Percentiles rank a stretch among this genome's conserved stretches.
These are phyloP conservation scores for Heterocephalus glaber DNA, from an alignment of 2,113 vertebrate genomes.

Conservation along the genomic window DNA sequence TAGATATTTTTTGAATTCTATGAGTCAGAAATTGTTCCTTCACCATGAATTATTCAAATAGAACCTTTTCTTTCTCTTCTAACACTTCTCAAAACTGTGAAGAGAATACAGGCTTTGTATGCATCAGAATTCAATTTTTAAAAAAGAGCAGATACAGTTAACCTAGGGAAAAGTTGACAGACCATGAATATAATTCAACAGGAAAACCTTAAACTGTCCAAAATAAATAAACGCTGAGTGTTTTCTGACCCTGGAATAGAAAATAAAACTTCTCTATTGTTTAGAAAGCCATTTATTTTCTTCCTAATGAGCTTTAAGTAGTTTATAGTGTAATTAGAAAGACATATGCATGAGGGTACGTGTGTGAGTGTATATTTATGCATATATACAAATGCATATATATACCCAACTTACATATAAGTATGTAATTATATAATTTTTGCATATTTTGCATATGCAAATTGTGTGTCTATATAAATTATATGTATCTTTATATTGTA, in stretches of 20 bases:
- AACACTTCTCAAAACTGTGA: background rate
- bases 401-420: background rate
- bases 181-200: background rate
- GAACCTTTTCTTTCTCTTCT: conserved; percentile 41
- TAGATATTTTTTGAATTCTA: conserved; percentile 20
- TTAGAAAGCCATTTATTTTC: conserved; percentile 3
- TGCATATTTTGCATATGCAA: background rate
- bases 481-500: background rate
- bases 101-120: background rate
- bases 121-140: background rate
- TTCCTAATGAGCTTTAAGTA: background rate
- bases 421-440: background rate
- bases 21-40: background rate
- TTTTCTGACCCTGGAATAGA: background rate
- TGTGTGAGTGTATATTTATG: background rate
- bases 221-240: background rate
- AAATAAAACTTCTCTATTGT: background rate
- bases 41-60: background rate
- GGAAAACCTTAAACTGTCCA: background rate
- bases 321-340: background rate
- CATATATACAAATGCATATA: background rate
- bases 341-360: background rate
- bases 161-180: background rate
- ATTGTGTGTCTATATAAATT: background rate
- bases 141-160: background rate